These are phyloP conservation scores for Stictocephala bisonia DNA, from an alignment of 2,888 invertebrate species.

Conservation along the genomic window DNA sequence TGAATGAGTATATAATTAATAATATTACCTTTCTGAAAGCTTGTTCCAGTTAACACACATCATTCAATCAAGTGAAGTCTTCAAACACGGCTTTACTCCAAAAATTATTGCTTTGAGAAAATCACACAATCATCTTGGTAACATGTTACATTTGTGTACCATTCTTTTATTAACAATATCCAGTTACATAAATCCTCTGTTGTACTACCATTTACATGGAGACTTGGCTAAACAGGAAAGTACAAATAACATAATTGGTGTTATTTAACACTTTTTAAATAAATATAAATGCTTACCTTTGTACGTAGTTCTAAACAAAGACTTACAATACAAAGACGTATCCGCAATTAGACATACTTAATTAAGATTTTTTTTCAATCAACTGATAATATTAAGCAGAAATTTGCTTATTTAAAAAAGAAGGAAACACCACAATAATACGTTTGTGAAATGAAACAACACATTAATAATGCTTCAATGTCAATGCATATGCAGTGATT, in stretches of 20 bases:
- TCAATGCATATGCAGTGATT: too few relatives aligned
- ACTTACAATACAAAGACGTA: too few relatives aligned
- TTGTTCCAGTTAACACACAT: background rate
- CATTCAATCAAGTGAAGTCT: conserved; percentile 7
- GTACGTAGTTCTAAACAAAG: background rate
- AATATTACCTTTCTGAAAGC: conserved; percentile 27
- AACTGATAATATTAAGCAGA: too few relatives aligned
- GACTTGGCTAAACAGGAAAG: conserved; percentile 35
- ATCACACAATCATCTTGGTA: conserved; percentile 28
- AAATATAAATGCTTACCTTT: conserved; percentile 45
- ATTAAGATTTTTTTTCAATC: too few relatives aligned
- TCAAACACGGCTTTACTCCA: conserved; percentile 33
- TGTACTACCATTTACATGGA: conserved; percentile 13
- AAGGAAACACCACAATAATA: too few relatives aligned
- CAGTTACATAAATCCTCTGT: conserved; percentile 17
- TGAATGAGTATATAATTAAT: background rate
- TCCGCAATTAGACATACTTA: too few relatives aligned
- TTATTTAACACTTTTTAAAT: conserved; percentile 17
- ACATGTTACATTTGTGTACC: background rate
- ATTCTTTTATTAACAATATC: conserved; percentile 23
- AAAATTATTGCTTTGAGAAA: conserved; percentile 20
- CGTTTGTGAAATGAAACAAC: too few relatives aligned
- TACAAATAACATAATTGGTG: conserved; percentile 20
- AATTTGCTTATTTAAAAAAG: too few relatives aligned
- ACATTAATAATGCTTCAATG: too few relatives aligned